Percentiles rank a stretch among this genome's conserved stretches.
These are phyloP conservation scores for Calypte anna DNA, from an alignment of 2,113 vertebrate species.

Conservation along the genomic window DNA sequence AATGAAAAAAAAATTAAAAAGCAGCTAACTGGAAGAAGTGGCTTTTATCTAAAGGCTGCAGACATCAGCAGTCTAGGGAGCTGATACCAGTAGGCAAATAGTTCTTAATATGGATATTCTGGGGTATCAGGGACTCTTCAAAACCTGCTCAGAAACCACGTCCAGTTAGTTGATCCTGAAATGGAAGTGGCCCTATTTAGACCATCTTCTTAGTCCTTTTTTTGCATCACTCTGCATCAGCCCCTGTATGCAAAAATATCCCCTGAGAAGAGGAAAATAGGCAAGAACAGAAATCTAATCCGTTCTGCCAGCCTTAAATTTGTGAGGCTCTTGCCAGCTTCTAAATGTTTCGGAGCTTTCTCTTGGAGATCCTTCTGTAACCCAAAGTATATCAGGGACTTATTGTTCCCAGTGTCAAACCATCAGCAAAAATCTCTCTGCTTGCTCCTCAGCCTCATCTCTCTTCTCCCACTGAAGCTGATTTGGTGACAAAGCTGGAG, in stretches of 20 bases:
- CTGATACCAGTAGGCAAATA: not conserved
- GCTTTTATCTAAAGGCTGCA: conserved; percentile 15
- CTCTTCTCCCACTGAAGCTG: not conserved
- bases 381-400: not conserved
- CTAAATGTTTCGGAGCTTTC: not conserved
- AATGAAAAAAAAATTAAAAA: not conserved
- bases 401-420: not conserved
- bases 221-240: not conserved
- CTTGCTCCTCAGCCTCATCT: conserved; percentile 1
- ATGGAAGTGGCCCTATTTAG: not conserved
- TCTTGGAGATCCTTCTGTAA: not conserved
- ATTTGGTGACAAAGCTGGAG: not conserved
- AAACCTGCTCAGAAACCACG: not conserved
- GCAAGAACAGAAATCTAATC: not conserved
- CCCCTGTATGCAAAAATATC: not conserved
- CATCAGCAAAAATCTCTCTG: not conserved
- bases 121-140: not conserved
- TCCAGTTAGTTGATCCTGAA: not conserved
- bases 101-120: not conserved
- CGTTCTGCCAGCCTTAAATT: not conserved
- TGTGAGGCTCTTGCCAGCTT: not conserved
- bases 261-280: not conserved
- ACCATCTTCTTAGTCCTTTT: not conserved
- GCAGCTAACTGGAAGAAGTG: not conserved
- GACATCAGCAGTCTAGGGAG: not conserved